Evolutionary conservation across 2,797 vertebrate species (phyloP), one percentile per base, ranked within the genome.

Genomic region (Parauchenoglanis punctatus): DNA sequence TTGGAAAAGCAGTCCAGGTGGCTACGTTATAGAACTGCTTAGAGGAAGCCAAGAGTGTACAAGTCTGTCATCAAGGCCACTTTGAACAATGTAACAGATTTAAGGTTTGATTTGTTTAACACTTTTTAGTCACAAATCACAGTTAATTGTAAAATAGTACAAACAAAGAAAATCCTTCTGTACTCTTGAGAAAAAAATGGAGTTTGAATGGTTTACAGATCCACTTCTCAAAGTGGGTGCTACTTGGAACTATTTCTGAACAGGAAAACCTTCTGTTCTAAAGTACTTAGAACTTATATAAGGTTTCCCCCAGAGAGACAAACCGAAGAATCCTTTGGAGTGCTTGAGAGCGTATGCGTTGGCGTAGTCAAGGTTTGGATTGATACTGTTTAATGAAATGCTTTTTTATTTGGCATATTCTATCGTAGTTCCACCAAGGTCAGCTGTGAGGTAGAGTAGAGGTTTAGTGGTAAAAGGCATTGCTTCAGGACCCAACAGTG

Each of bases 11-110:
- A n/a, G 13, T 63, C 80, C 59, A 81, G 59, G 25, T 81, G 80
- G 80, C 58, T 81, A 65, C 59, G n/a, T 65, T 59, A 17, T 81
- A 63, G 65, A 81, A 81, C 20, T 7, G 6, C 80, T 4, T 1
- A 15, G 59, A n/a, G 58, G 54, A 78, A 20, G 76, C 75, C 75
- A 54, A 17, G 25, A 77, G 75, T 77, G 49, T 54, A 54, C 75
- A 80, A 80, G 40, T 58, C 59, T 63, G 35, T 63, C 78, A 81
- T 46, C 80, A 18, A 49, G 58, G 2, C 59, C 59, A 49, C 13
- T 28, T 81, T 63, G 12, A 81, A 81, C 58, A 61, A 44, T 81
- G 20, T 81, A 81, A n/a, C 78, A 81, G 40, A 23, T 46, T 81
- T 46, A 78, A 78, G 58, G 46, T 63, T 78, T 46, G 58, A 49